A percentile compares a stretch with the other conserved stretches of the same genome.
Evolutionary conservation across 2,797 vertebrate genomes (phyloP).

Genomic region (Oreochromis mossambicus): DNA sequence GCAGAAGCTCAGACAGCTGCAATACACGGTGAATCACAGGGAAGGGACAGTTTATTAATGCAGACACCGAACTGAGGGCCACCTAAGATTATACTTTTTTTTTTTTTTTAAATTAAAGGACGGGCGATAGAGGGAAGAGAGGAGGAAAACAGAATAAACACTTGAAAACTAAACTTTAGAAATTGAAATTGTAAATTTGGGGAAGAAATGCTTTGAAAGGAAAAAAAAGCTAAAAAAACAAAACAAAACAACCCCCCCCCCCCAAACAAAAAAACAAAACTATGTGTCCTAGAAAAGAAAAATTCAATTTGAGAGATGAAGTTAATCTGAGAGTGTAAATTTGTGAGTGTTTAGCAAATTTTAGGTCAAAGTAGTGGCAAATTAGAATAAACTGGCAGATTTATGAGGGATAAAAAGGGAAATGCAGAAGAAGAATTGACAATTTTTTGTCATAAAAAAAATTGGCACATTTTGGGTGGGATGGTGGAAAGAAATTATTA

Average conservation of each 20-base stretch:
- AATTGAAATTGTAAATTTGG: neutral
- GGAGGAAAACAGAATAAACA: neutral
- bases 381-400: neutral
- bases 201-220: too few species aligned
- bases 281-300: neutral
- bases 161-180: neutral
- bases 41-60: neutral
- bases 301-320: neutral
- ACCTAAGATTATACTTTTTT: neutral
- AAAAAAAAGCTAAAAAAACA: neutral
- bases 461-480: neutral
- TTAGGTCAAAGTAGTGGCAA: neutral
- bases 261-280: too few species aligned
- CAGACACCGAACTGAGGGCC: neutral
- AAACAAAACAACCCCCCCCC: rapidly evolving
- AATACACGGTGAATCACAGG: neutral
- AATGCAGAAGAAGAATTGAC: neutral
- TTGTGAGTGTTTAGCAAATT: neutral
- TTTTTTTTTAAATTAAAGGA: neutral
- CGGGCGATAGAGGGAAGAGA: neutral
- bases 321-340: neutral
- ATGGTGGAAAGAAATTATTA: neutral
- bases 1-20: neutral
- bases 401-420: neutral
- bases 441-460: neutral